A percentile compares a stretch with the other conserved stretches of the same genome.
These are phyloP conservation scores for Synaphobranchus kaupii DNA, from an alignment of 2,797 vertebrate genomes.

Conservation along the genomic window DNA sequence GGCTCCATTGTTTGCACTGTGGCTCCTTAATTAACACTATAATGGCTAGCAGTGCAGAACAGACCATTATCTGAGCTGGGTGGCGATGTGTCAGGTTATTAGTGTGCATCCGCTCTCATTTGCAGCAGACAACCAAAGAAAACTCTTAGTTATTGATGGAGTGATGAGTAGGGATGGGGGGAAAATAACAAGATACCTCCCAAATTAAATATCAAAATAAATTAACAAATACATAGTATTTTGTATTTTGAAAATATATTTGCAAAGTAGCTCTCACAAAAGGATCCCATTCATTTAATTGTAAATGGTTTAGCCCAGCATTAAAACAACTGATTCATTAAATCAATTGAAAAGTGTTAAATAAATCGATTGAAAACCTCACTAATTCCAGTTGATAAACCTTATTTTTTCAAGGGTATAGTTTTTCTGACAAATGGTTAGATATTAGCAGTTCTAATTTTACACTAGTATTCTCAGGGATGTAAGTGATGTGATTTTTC, in stretches of 20 bases:
- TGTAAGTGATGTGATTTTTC: too few relatives aligned
- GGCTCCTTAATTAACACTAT: conserved; percentile 22
- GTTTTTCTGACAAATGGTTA: too few relatives aligned
- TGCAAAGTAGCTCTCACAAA: not conserved
- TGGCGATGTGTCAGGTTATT: conserved; percentile 7
- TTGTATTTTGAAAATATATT: not conserved
- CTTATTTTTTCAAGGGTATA: too few relatives aligned
- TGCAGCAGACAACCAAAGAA: conserved; percentile 28
- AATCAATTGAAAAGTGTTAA: too few relatives aligned
- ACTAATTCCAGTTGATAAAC: too few relatives aligned
- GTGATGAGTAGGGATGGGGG: too few relatives aligned
- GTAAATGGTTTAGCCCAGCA: not conserved
- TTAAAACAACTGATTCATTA: not conserved
- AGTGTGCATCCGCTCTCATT: conserved; percentile 36
- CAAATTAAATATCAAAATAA: not conserved
- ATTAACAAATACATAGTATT: not conserved
- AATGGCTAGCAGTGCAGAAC: conserved; percentile 13
- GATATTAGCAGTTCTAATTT: too few relatives aligned
- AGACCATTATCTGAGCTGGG: not conserved
- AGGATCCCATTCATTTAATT: not conserved
- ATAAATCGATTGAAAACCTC: too few relatives aligned
- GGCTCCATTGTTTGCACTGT: not conserved
- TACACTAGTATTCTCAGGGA: too few relatives aligned
- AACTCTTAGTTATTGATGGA: not conserved
- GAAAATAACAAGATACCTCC: too few relatives aligned